Evolutionary conservation across 2,888 invertebrate genomes (phyloP), one percentile per base, ranked within the genome.

Genomic region (Quadroppia sp.): DNA sequence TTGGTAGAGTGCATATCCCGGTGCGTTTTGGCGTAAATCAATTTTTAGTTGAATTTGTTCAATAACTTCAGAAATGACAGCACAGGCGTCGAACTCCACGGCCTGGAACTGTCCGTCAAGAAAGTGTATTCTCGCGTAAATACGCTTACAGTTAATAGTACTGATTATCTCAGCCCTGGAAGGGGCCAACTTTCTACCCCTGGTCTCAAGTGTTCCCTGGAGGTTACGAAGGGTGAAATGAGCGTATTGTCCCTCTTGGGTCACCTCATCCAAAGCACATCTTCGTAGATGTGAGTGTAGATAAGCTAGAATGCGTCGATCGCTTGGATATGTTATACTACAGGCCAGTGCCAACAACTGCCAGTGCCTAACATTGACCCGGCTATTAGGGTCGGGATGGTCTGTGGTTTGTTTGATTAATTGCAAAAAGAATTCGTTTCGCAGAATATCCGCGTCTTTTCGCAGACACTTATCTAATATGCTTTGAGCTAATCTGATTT

Each of bases 41-140:
- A 96, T 92, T 85, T 94, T 95, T 78, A 89, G 89, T 78, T 92
- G 87, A 71, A 76, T 72, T 72, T 76, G 74, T 53, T 72, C 76
- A n/a, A 76, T 72, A 73, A 80, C 83, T 81, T 95, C 94, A 79
- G 89, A 88, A 3, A 94, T 91, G 0, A 94, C 93, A 67, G 94
- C 92, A 40, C 93, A 93, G 0, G 95, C 93, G 81, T 95, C 93
- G 84, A 96, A 96, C 83, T 95, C 95, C 0, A 96, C 89, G 0
- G 94, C 92, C 82, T 95, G 92, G 81, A 94, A 94, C 81, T 94
- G 94, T 0, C 94, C 94, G 82, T 95, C 95, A 87, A 95, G 89
- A 80, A 96, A 89, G 82, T 93, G 88, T 80, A 96, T 92, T 67
- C 93, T 87, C 2, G 94, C 92, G 82, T 94, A 94, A 78, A 95